Evolutionary conservation across 2,113 vertebrate genomes (phyloP).

Genomic region (Cercopithecus mona): DNA sequence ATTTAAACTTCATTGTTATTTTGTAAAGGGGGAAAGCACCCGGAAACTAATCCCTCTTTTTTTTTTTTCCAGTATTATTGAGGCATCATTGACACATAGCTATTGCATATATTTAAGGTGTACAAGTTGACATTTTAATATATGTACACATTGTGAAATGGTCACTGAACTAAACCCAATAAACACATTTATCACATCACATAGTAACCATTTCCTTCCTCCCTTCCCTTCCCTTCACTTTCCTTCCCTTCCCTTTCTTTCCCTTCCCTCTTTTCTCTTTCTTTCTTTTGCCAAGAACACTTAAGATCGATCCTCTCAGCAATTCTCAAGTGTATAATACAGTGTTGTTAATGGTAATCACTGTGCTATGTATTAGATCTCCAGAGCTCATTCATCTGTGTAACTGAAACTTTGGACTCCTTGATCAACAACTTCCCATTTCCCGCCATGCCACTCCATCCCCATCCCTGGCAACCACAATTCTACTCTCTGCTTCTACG

Average conservation of each 20-base stretch:
- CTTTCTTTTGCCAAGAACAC: too few relatives aligned
- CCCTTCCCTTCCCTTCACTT: too few relatives aligned
- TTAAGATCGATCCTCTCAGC: background rate
- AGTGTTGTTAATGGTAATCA: background rate
- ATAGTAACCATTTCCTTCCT: background rate
- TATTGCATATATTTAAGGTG: background rate
- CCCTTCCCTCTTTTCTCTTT: too few relatives aligned
- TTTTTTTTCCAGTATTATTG: background rate
- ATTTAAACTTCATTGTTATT: conserved; percentile 8
- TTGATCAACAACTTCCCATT: background rate
- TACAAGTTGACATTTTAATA: background rate
- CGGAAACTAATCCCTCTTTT: background rate
- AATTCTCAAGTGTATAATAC: background rate
- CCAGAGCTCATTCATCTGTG: background rate
- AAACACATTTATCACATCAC: background rate
- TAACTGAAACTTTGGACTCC: background rate
- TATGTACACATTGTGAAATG: background rate
- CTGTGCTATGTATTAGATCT: background rate
- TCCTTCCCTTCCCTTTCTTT: too few relatives aligned
- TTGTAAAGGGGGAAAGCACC: background rate
- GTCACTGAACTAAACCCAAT: background rate
- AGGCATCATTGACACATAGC: background rate
- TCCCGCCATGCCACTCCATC: background rate
- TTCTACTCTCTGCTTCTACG: background rate
- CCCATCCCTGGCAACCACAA: background rate